phyloP scores from a whole-genome alignment of 2,888 invertebrate genomes.

The Dryococelus australis region DNA sequence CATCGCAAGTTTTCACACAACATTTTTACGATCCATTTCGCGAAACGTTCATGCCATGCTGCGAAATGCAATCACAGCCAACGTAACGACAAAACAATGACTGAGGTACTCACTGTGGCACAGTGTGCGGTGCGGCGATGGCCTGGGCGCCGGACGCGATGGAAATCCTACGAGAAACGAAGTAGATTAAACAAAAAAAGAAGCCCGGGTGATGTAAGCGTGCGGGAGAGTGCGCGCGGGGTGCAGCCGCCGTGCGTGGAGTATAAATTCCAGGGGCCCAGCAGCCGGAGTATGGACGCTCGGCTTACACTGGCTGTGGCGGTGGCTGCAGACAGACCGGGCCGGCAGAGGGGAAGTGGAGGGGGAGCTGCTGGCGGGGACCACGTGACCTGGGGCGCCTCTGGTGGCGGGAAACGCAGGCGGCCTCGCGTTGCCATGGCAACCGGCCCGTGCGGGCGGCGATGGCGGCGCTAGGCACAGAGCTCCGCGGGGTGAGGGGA shows the following conservation, averaged over 20 bases:
- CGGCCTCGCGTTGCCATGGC: slow-evolving; percentile 1
- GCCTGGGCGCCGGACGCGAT: not conserved
- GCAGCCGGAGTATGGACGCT: not conserved
- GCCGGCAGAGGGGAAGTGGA: not conserved
- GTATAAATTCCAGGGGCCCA: slow-evolving; percentile 16
- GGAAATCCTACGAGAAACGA: not conserved
- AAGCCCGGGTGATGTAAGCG: not conserved
- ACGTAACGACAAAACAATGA: too few relatives aligned
- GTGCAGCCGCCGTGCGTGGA: slow-evolving; percentile 1
- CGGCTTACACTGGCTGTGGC: not conserved
- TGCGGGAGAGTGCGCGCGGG: not conserved
- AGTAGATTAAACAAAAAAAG: too few relatives aligned
- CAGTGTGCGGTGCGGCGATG: not conserved
- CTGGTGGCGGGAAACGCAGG: slow-evolving; percentile 9
- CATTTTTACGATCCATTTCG: too few relatives aligned
- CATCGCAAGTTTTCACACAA: too few relatives aligned
- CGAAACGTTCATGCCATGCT: too few relatives aligned
- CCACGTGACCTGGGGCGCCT: slow-evolving; percentile 1
- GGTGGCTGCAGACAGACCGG: not conserved
- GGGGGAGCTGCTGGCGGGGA: slow-evolving; percentile 16
- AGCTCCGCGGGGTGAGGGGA: not conserved
- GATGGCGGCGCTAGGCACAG: not conserved
- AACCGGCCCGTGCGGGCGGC: slow-evolving; percentile 16
- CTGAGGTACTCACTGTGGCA: not conserved
- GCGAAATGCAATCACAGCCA: too few relatives aligned